Evolutionary conservation across 2,113 vertebrate species (phyloP), one percentile per base, ranked within the genome.

Genomic region (Holacanthus passer): DNA sequence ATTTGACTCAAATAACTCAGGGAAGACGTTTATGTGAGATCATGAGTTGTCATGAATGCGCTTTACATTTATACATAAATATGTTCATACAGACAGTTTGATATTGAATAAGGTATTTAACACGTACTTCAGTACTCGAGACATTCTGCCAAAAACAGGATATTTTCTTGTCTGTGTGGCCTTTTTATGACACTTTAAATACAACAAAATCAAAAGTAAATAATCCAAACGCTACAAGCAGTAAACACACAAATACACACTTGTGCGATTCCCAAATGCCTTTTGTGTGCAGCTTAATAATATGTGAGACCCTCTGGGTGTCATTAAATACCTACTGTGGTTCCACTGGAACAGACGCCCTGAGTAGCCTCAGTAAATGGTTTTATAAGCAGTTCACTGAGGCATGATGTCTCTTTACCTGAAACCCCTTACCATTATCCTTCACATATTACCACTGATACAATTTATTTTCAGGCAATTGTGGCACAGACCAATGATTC

Each of bases 401-500:
- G 47, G 77, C 87, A 80, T 87, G 75, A 43, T 39, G 45, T 81
- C 45, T 85, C 59, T 60, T 79, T 82, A 85, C 85, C 79, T 86
- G 76, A 87, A 81, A 73, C 50, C 29, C 39, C 32, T 72, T 31
- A 70, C 82, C 58, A 81, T 86, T 79, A 91, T 85, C 70, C 64
- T 32, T 63, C 79, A 88, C 69, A 83, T 70, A 87, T 84, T 80
- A 83, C 84, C 86, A 76, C 78, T 87, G 81, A 88, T 86, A 74
- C 41, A 79, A 76, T 83, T 81, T 73, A 85, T 75, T 88, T 83
- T 77, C 64, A 64, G 47, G 62, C 79, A 58, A 2, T 71, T 78
- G 70, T 68, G 12, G 76, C 86, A 83, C 65, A 82, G 74, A 53
- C 65, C 32, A 52, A 24, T 80, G 60, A 83, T 71, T 77, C 70